Base-by-base conservation (phyloP, 2,888 invertebrate species). In the Caenorhabditis virilis region DNA sequence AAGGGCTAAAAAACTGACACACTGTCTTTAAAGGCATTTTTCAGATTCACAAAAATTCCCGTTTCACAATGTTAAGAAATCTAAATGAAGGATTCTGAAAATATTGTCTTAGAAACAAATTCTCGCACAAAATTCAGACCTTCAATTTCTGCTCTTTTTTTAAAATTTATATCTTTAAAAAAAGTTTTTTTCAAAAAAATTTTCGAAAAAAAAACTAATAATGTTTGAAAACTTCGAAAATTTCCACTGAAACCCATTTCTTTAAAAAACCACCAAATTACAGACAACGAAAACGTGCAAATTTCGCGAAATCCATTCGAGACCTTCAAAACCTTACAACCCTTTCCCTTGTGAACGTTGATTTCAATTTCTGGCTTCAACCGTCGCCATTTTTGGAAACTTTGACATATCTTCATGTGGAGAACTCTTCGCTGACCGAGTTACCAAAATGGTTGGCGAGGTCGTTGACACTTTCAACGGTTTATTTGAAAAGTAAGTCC, bases 381-480 rank as follows among this genome's bases (percentile, higher is more conserved):
- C 22, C 45, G 18, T 46, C 75, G 27, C 59, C 52, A 26, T 77
- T 71, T 45, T 33, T 62, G 4, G 13, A 48, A n/a, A 48, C 63
- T 1, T 30, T 77, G 2, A 57, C 45, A 0, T 62, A 70, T 36
- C 52, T 80, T 15, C 78, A 78, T 56, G 57, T 80, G 25, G 80
- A 78, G 43, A 75, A 77, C 45, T 72, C 74, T 9, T 55, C 71
- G 0, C 45, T 78, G 5, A 49, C 63, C 5, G 63, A 61, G 23
- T 45, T 80, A 11, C 80, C 80, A 4, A 69, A 71, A 42, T 79
- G 79, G 79, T 36, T 80, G 0, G 49, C 77, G 1, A 38, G 18
- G 1, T 52, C 47, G 22, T 36, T 42, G 5, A 41, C 38, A 11
- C 33, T 69, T 23, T 5, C 52, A 1, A 61, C 58, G 13, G 25